A percentile compares a stretch with the other conserved stretches of the same genome.
Conservation (phyloP, 2,113 vertebrate species). For the Protomyctophum bolini region DNA sequence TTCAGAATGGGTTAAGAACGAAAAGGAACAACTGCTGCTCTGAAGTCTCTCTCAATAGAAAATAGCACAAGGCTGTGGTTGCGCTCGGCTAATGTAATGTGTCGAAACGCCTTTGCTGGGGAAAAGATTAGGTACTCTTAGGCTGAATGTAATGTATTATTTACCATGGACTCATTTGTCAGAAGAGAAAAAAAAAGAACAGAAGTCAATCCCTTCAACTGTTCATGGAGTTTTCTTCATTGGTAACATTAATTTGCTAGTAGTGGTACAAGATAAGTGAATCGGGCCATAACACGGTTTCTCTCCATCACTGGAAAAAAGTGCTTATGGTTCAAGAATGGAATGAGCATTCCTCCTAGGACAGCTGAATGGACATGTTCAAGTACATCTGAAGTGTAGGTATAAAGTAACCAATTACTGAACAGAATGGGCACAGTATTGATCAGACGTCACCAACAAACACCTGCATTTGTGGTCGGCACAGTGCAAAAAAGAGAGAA, state of each 20-base stretch:
- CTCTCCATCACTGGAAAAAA: conserved; percentile 31
- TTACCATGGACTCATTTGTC: conserved; percentile 18
- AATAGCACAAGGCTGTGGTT: conserved; percentile 1
- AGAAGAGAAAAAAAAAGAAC: conserved; percentile 11
- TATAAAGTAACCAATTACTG: conserved; percentile 25
- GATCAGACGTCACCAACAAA: background rate
- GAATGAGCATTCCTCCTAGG: conserved; percentile 18
- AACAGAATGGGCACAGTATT: conserved; percentile 45
- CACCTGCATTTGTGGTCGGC: too few species aligned
- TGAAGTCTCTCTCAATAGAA: conserved; percentile 1
- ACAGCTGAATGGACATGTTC: conserved; percentile 46
- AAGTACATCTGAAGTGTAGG: conserved; percentile 17
- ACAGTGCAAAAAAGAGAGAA: conserved; percentile 9
- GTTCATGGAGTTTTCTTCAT: conserved; percentile 35
- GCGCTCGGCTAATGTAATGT: conserved; percentile 21
- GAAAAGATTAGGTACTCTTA: background rate
- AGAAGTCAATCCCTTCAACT: conserved; percentile 9
- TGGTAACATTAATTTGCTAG: conserved; percentile 14
- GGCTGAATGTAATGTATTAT: conserved; percentile 37
- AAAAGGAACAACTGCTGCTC: too few species aligned
- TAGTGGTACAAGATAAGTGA: conserved; percentile 17
- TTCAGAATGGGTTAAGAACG: too few species aligned
- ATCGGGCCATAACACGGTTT: conserved; percentile 48
- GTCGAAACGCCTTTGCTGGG: conserved; percentile 31
- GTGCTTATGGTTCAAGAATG: conserved; percentile 20